Base-by-base conservation (phyloP, 2,113 vertebrate species). In the Semicossyphus pulcher region DNA sequence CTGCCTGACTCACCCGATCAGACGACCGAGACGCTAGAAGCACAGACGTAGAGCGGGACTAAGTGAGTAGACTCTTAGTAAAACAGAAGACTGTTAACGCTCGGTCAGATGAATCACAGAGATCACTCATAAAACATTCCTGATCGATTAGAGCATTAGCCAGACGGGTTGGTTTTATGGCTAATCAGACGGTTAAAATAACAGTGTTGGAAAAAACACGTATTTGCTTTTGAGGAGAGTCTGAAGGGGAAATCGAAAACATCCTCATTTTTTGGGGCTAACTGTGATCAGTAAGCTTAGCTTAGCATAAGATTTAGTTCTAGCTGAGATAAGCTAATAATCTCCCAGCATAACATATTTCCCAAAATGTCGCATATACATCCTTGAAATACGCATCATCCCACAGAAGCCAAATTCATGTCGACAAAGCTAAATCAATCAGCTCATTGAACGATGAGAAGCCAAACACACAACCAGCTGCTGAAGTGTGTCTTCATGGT, bases 1-100 rank as follows among this genome's bases (percentile, higher is more conserved):
- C 78, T 69, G 68, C 7, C 58, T 86, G 84, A 81, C 72, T 90
- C 86, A 81, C 51, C 60, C 23, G 3, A 70, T 85, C 56, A 78
- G 54, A 72, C 64, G 72, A 83, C 77, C 51, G 37, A 60, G 67
- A 81, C 5, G 14, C 66, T 70, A 71, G 10, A 45, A 61, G 59
- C 66, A 58, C 47, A 85, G 45, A 80, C 54, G 45, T 29, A 11
- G 61, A 59, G 69, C 2, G 14, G 60, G 72, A 60, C 47, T 49
- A 29, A 31, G 57, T 12, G 44, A 76, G 65, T 15, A 58, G 31
- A 68, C 42, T 59, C 64, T 36, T 39, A n/a, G 73, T 39, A 23
- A 32, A 74, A 57, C 53, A 60, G 28, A 28, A 44, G 44, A 61
- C 51, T 16, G 34, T 53, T 64, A 51, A 20, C 65, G n/a, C 47